A percentile compares a stretch with the other conserved stretches of the same genome.
These are phyloP conservation scores for Drosophila subquinaria DNA, from an alignment of 2,888 invertebrate genomes.

Conservation along the genomic window DNA sequence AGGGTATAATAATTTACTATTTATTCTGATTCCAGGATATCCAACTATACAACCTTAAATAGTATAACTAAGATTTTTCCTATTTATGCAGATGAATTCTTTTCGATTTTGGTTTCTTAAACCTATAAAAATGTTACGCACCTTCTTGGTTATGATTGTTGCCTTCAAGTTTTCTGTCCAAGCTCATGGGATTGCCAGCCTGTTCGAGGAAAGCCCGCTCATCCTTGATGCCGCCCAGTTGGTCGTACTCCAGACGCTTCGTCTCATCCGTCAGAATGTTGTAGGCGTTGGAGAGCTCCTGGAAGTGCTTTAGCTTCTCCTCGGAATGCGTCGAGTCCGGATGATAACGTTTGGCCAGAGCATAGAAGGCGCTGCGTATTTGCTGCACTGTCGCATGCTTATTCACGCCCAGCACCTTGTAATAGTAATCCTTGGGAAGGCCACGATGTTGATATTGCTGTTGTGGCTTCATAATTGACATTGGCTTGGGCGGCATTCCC, in stretches of 20 bases:
- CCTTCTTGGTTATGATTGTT: slow-evolving; percentile 48
- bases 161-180: slow-evolving; percentile 44
- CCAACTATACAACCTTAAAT: too few species aligned
- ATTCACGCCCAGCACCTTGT: slow-evolving; percentile 80
- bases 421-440: slow-evolving; percentile 81
- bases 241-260: slow-evolving; percentile 89
- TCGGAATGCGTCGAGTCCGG: slow-evolving; percentile 79
- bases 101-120: background rate
- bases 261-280: slow-evolving; percentile 94
- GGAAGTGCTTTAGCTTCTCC: slow-evolving; percentile 85
- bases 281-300: slow-evolving; percentile 99
- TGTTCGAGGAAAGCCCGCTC: slow-evolving; percentile 74
- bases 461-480: slow-evolving; percentile 18
- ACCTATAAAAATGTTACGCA: slow-evolving; percentile 22
- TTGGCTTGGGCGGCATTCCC: background rate
- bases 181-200: slow-evolving; percentile 66
- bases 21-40: background rate
- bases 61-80: too few species aligned
- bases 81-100: too few species aligned
- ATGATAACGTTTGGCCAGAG: slow-evolving; percentile 84
- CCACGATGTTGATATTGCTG: slow-evolving; percentile 41
- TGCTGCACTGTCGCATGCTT: slow-evolving; percentile 73
- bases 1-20: too few species aligned
- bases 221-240: slow-evolving; percentile 72
- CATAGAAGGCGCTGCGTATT: slow-evolving; percentile 83